A percentile compares a stretch with the other conserved stretches of the same genome.
Conservation (phyloP, 2,888 invertebrate genomes). For the Zelleria hepariella region DNA sequence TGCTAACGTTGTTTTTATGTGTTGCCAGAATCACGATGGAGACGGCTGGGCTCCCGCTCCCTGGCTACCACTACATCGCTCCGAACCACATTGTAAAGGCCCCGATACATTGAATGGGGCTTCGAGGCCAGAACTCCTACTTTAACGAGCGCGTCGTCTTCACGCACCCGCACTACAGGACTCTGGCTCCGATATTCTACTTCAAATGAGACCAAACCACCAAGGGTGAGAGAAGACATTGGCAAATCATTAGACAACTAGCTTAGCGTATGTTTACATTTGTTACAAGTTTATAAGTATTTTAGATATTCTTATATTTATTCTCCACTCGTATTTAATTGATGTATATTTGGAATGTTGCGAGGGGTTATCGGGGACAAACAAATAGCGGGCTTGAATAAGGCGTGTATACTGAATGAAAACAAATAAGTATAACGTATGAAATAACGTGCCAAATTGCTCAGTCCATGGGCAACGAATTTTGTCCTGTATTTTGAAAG, state of each 20-base stretch:
- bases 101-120: constrained; percentile 84
- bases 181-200: constrained; percentile 57
- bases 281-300: constrained; percentile 75
- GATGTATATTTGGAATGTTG: constrained; percentile 19
- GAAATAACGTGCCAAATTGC: constrained; percentile 7
- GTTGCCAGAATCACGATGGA: constrained; percentile 94
- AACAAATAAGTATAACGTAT: neutral
- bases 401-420: constrained; percentile 1
- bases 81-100: constrained; percentile 95
- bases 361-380: constrained; percentile 1
- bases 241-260: constrained; percentile 44
- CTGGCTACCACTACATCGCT: constrained; percentile 92
- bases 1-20: constrained; percentile 18
- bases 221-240: constrained; percentile 40
- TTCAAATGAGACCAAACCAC: constrained; percentile 51
- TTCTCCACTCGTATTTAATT: constrained; percentile 69
- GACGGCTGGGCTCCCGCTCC: constrained; percentile 91
- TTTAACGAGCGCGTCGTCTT: constrained; percentile 18
- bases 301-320: constrained; percentile 81
- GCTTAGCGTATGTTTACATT: constrained; percentile 68
- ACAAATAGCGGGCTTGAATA: neutral
- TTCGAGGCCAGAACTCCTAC: constrained; percentile 42
- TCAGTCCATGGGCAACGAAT: neutral
- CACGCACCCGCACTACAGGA: constrained; percentile 43
- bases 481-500: neutral